Base-by-base conservation (phyloP, 53 echinoderm and acorn worm species). In the Holothuria leucospilota region DNA sequence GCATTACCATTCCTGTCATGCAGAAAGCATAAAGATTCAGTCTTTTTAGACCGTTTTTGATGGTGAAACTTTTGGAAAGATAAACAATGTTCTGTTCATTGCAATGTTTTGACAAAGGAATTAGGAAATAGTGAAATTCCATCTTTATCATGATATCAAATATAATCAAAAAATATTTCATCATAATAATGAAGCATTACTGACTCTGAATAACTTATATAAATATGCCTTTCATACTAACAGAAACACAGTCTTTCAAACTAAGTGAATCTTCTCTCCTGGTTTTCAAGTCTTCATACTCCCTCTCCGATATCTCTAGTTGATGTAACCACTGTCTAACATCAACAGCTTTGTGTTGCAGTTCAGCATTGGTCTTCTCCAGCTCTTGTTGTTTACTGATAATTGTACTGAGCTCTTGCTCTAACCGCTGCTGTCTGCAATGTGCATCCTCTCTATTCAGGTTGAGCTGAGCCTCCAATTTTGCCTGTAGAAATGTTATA, bases 381-480 rank as follows among this genome's bases (percentile, higher is more conserved):
- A 96, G 86, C 46, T 95, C 87, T 41, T 77, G 92, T 82, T 95
- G 97, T 18, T 91, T 89, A 39, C 88, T 89, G 38, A 85, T 68
- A 77, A 96, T 96, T 62, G 80, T 75, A 20, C 88, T 89, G 0
- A 96, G 86, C 40, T 96, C 95, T 51, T 89, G 84, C 62, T 95
- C 93, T 30, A 95, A 84, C 29, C 83, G 89, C 28, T 91, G 87
- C 67, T 96, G 91, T 15, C 85, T 39, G 23, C 89, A 81, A 24
- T 85, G 65, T 16, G 96, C 84, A 42, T 85, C 85, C 89, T 96
- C 94, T 71, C 91, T 77, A 84, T 96, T 89, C 59, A 96, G 75
- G 66, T 91, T 94, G 42, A 96, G 87, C 80, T 96, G 94, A 4
- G 94, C 89, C 66, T 96, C 94, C 18, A 96, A 74, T 78, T 93